Evolutionary conservation across 2,888 invertebrate genomes (phyloP).

Genomic region (Muscina levida): DNA sequence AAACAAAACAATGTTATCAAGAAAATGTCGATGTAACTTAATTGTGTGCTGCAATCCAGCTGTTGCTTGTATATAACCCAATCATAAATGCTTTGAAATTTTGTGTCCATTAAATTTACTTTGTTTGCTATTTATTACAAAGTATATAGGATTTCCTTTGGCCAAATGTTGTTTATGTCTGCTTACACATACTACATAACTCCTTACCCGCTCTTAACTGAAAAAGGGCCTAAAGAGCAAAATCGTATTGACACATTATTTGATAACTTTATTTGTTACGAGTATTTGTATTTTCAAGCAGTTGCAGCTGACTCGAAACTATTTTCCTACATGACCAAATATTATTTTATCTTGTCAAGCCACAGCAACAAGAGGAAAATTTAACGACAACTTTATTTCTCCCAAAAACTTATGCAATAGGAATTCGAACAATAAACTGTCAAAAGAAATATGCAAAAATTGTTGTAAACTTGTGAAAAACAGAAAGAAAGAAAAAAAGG

Average conservation of each 20-base stretch:
- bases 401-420: neutral
- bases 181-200: too few species aligned
- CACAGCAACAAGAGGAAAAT: neutral
- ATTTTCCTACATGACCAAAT: neutral
- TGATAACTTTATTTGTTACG: conserved; percentile 22
- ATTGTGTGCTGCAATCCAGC: too few species aligned
- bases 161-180: too few species aligned
- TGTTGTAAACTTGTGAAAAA: conserved; percentile 44
- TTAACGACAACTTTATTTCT: conserved; percentile 51
- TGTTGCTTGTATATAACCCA: too few species aligned
- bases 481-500: conserved; percentile 15
- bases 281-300: neutral
- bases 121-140: too few species aligned
- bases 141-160: too few species aligned
- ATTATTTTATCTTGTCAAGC: conserved; percentile 46
- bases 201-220: neutral
- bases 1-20: too few species aligned
- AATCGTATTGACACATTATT: conserved; percentile 5
- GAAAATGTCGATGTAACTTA: too few species aligned
- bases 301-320: conserved; percentile 19
- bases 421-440: conserved; percentile 34
- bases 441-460: conserved; percentile 48
- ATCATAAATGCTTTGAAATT: too few species aligned
- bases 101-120: too few species aligned
- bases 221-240: conserved; percentile 9